These are phyloP conservation scores for Grapholita molesta DNA, from an alignment of 1,140 invertebrate species.

Conservation along the genomic window DNA sequence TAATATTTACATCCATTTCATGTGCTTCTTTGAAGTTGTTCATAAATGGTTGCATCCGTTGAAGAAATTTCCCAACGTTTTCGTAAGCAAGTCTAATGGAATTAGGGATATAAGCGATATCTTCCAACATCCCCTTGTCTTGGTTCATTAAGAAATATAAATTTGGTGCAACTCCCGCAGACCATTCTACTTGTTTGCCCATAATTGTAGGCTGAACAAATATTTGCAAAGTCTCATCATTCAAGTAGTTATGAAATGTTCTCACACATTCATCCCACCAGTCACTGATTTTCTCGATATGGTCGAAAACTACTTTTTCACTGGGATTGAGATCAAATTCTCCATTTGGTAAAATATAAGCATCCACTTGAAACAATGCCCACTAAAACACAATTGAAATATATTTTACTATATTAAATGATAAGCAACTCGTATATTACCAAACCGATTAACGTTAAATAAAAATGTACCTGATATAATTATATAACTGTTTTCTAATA, in stretches of 20 bases:
- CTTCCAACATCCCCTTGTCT: constrained; percentile 79
- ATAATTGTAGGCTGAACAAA: constrained; percentile 86
- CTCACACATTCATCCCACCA: constrained; percentile 80
- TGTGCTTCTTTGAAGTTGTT: constrained; percentile 85
- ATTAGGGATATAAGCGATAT: constrained; percentile 77
- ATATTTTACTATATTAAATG: neutral
- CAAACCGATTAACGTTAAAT: too few relatives aligned
- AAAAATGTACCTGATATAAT: too few relatives aligned
- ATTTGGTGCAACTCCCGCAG: constrained; percentile 82
- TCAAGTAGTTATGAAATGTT: constrained; percentile 79
- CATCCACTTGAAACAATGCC: constrained; percentile 80
- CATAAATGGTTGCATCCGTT: constrained; percentile 83
- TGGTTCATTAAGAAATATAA: constrained; percentile 82
- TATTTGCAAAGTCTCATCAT: constrained; percentile 69
- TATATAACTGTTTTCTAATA: too few relatives aligned
- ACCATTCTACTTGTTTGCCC: constrained; percentile 83
- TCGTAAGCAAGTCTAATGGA: constrained; percentile 81
- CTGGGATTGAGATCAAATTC: constrained; percentile 79
- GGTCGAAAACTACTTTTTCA: constrained; percentile 72
- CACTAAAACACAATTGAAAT: constrained; percentile 48
- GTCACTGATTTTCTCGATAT: constrained; percentile 76
- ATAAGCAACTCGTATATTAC: too few relatives aligned
- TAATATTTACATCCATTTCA: constrained; percentile 78
- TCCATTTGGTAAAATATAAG: constrained; percentile 69
- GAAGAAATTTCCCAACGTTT: constrained; percentile 80